Evolutionary conservation across 2,113 vertebrate genomes (phyloP), one percentile per base, ranked within the genome.

Genomic region (Archilochus colubris): DNA sequence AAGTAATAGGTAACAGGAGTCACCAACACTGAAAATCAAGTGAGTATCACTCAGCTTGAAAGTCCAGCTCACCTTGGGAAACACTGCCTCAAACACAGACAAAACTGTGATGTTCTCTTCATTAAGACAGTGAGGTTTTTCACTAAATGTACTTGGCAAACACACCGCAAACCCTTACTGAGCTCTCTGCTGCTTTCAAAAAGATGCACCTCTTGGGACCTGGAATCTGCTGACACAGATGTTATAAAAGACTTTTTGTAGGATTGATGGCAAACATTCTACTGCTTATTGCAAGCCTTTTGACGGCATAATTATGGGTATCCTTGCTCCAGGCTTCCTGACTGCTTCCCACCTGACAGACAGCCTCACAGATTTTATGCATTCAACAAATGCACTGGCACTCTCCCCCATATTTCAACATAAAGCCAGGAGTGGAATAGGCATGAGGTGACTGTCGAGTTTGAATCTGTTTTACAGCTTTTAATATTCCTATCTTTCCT

Each of bases 141-240:
- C 73, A 64, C 25, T 85, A 79, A 87, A 94, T 83, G 82, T 95
- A 75, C 80, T 92, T 84, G 67, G 93, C 82, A 92, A 92, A 70
- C 36, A 85, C 59, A 88, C 64, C 62, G 82, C 73, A 89, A 92
- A 86, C 12, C 40, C 68, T 85, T 79, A 86, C 96, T 72, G 96
- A 96, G 68, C 93, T 96, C 86, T 92, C 94, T 94, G 78, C 96
- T 89, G 81, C 94, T 96, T 96, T 93, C 87, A 93, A 94, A 97
- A 95, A 95, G 93, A 92, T 64, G 36, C 48, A 79, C 40, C 94
- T 97, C 95, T 94, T 94, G 96, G 95, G 95, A 95, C 82, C 91
- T 83, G 87, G 85, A 97, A 96, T 97, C 93, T 95, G 93, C 96
- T 95, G 92, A 97, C 95, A 92, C 95, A 91, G 91, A 89, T 89